These are phyloP conservation scores for Lycophotia porphyrea DNA, from an alignment of 2,888 invertebrate species.

Conservation along the genomic window DNA sequence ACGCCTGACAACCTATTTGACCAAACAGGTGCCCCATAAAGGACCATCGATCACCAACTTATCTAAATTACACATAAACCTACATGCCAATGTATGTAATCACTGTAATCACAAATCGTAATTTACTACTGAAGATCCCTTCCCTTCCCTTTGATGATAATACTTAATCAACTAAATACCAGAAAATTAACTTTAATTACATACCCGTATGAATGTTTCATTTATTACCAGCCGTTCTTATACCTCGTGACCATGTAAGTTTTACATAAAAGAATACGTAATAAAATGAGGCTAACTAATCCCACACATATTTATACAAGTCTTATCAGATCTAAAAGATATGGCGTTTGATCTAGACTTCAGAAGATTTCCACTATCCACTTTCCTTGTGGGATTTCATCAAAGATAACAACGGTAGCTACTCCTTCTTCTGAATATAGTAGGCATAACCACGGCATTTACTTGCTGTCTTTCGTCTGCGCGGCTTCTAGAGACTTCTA, in stretches of 20 bases:
- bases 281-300: constrained; percentile 12
- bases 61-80: constrained; percentile 2
- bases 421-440: neutral
- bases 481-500: neutral
- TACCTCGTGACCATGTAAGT: neutral
- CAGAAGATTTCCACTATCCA: neutral
- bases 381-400: neutral
- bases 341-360: neutral
- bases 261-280: constrained; percentile 9
- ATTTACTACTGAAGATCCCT: neutral
- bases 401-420: neutral
- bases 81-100: constrained; percentile 5
- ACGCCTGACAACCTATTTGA: too few relatives aligned
- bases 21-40: too few relatives aligned
- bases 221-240: constrained; percentile 4
- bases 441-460: neutral
- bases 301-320: neutral
- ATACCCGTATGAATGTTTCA: constrained; percentile 21
- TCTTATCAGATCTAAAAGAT: neutral
- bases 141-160: constrained; percentile 17
- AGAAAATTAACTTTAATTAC: constrained; percentile 18
- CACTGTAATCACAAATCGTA: constrained; percentile 11
- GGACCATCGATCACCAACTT: too few relatives aligned
- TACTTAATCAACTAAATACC: constrained; percentile 15
- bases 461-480: neutral